Evolutionary conservation across 2,113 vertebrate species (phyloP).

Genomic region (Eupsittula cactorum): DNA sequence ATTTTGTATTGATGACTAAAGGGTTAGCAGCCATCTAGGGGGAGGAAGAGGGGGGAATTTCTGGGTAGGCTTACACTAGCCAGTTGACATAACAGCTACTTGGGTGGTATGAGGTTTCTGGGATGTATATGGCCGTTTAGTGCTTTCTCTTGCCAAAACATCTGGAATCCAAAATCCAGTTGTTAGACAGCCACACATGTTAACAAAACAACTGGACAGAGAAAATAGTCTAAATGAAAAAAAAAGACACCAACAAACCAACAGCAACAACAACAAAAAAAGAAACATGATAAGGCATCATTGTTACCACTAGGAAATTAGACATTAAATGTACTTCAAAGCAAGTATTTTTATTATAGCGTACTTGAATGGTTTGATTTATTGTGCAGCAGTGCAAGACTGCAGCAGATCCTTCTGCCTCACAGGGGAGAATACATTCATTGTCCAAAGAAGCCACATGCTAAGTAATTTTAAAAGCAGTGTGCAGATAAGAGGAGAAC

Average conservation of each 20-base stretch:
- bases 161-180: slow-evolving; percentile 77
- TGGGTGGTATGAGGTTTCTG: slow-evolving; percentile 77
- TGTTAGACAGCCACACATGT: slow-evolving; percentile 68
- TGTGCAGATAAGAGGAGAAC: background rate
- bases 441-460: slow-evolving; percentile 35
- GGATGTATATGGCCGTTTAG: slow-evolving; percentile 36
- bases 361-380: slow-evolving; percentile 70
- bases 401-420: slow-evolving; percentile 58
- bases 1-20: slow-evolving; percentile 70
- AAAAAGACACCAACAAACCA: background rate
- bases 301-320: slow-evolving; percentile 70
- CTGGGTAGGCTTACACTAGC: slow-evolving; percentile 55
- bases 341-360: slow-evolving; percentile 75
- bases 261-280: background rate
- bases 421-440: slow-evolving; percentile 35
- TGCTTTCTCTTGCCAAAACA: slow-evolving; percentile 75
- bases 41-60: background rate
- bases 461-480: slow-evolving; percentile 57
- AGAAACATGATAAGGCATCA: slow-evolving; percentile 45
- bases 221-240: slow-evolving; percentile 5
- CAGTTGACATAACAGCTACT: slow-evolving; percentile 64
- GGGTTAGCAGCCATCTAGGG: slow-evolving; percentile 51
- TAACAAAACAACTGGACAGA: slow-evolving; percentile 69
- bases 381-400: slow-evolving; percentile 60
- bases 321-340: slow-evolving; percentile 77